Evolutionary conservation across 2,113 vertebrate species (phyloP), one percentile per base, ranked within the genome.

Genomic region (Sakesphorus luctuosus): DNA sequence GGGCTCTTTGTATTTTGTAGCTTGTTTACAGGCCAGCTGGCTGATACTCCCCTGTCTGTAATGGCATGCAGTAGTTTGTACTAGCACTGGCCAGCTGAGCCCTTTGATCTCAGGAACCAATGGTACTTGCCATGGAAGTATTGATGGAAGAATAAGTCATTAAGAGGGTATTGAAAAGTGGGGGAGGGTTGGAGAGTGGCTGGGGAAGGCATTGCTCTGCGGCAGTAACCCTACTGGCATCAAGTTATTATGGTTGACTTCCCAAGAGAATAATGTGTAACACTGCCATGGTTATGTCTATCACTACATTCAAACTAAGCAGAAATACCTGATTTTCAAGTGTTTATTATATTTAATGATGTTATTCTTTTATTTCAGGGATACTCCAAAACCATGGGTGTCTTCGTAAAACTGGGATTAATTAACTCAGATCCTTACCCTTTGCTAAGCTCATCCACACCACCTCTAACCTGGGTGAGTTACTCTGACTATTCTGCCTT

Each of bases 361-460:
- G 26, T 73, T 66, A 91, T 44, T 96, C 19, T 94, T 84, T 96
- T 92, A 36, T 94, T 95, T 63, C 92, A 99, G 99, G 99, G 99
- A 24, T 99, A 98, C 95, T 97, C 98, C 17, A 98, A 97, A 92
- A 98, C 98, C 65, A 97, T 99, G 98, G 97, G 97, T 86, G 98
- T 98, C 28, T 99, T 99, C 90, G 96, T 99, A 74, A 99, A 99
- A 93, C 81, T 99, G 77, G 99, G 99, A 79, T 98, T 99, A 90
- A 99, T 99, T 90, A 98, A 98, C 96, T 95, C 97, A 38, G 98
- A 99, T 75, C 97, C 98, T 9, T 97, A 96, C 79, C 98, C 98
- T 55, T 69, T 98, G 76, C 97, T 99, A 72, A 97, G n/a, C 29
- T 93, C 91, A 29, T 94, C 97, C 10, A 92, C 93, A 0, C 77